Evolutionary conservation across 2,113 vertebrate species (phyloP), one percentile per base, ranked within the genome.

Genomic region (Helogale parvula): DNA sequence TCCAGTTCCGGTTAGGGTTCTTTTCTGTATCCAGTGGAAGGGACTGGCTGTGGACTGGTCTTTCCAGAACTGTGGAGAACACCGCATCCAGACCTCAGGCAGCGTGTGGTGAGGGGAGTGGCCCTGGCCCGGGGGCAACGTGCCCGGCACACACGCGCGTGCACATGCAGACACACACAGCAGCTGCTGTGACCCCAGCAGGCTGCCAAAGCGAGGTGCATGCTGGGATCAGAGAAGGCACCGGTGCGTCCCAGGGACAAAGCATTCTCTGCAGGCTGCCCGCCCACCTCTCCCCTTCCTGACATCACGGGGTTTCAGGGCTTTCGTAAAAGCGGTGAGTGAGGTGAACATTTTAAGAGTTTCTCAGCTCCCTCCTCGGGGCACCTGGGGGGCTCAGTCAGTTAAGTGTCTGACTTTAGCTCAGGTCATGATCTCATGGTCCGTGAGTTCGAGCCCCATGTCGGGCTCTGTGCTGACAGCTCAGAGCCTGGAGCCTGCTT

Each of bases 291-390:
- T 6, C 29, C 80, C 10, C 11, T 50, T 33, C 47, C 57, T 21
- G 1, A 10, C 0, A 7, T 23, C 41, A 45, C 2, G 0, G 0
- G 1, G 3, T 0, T 17, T 15, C 38, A 23, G 15, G 57, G 41
- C 2, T 68, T 47, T 50, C 17, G 27, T 8, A 7, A 3, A 45
- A 16, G 50, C 3, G 66, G 15, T 2, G 9, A 29, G 63, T 2
- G 23, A 2, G 1, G 8, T 4, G 2, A 3, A 1, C 16, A 3
- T 11, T 41, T 9, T 33, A 12, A 54, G 45, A 47, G 45, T 47
- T 47, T 47, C 45, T 41, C 41, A 41, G 38, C 38, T 41, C 38
- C 38, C 38, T 41, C 38, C 38, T 7, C 45, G 45, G 45, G 45
- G 45, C 8, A 10, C 45, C 45, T 47, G 45, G 45, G 45, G 7